A percentile compares a stretch with the other conserved stretches of the same genome.
Conservation (phyloP, 2,797 vertebrate species). For the Enteromius trimaculatus region DNA sequence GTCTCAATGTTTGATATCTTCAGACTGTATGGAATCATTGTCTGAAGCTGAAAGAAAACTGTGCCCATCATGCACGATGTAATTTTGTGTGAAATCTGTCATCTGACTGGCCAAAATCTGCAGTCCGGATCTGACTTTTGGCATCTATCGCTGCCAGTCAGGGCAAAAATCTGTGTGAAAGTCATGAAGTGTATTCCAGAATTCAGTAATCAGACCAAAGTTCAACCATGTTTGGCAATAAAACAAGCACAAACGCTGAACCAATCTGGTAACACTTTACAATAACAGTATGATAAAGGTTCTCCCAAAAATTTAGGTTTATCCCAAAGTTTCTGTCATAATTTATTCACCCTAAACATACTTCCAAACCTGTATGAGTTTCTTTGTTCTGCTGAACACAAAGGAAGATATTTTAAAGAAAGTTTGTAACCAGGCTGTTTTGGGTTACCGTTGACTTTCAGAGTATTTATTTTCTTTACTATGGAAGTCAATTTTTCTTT, state of each 20-base stretch:
- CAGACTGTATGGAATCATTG: neutral
- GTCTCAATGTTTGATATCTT: neutral
- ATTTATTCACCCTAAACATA: too few species aligned
- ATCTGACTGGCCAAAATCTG: neutral
- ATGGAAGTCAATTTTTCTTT: too few species aligned
- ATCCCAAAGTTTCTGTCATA: too few species aligned
- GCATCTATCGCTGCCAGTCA: neutral
- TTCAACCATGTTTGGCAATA: neutral
- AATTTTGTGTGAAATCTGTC: slow-evolving; percentile 3
- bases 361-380: too few species aligned
- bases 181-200: neutral
- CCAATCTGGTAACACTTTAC: neutral
- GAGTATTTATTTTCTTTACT: too few species aligned
- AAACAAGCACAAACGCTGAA: neutral
- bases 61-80: neutral
- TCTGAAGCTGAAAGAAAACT: neutral
- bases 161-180: slow-evolving; percentile 1
- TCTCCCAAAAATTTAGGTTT: too few species aligned
- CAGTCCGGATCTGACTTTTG: neutral
- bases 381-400: too few species aligned
- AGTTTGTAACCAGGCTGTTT: too few species aligned
- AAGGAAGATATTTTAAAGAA: too few species aligned
- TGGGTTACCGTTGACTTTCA: too few species aligned
- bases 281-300: neutral
- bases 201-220: neutral